Evolutionary conservation across 2,888 invertebrate species (phyloP).

Genomic region (Adineta ricciae): DNA sequence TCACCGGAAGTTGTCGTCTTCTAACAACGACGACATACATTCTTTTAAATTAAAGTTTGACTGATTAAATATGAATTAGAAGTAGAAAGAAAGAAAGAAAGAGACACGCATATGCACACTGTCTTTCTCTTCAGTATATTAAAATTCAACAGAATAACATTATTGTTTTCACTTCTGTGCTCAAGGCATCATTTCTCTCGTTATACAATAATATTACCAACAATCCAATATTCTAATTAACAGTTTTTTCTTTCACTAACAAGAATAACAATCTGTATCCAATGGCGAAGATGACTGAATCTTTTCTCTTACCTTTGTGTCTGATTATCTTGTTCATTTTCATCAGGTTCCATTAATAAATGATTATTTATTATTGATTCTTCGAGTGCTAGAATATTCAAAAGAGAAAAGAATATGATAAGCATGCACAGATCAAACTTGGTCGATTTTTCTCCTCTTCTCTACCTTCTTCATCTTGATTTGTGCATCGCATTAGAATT

Average conservation of each 20-base stretch:
- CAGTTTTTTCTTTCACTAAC: not conserved
- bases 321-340: not conserved
- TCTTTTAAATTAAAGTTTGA: not conserved
- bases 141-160: conserved; percentile 12
- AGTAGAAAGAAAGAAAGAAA: not conserved
- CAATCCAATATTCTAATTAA: conserved; percentile 12
- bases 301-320: too few species aligned
- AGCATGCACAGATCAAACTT: too few species aligned
- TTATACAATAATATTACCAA: not conserved
- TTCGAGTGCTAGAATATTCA: not conserved
- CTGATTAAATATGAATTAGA: conserved; percentile 14
- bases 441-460: not conserved
- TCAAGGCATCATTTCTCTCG: conserved; percentile 1
- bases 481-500: not conserved
- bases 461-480: not conserved
- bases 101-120: too few species aligned
- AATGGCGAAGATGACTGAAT: not conserved
- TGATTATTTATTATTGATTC: not conserved
- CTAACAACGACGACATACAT: not conserved
- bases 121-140: not conserved
- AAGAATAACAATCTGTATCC: not conserved
- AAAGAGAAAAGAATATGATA: not conserved
- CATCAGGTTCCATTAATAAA: not conserved
- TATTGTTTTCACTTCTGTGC: not conserved
- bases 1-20: not conserved